Percentiles rank a stretch among this genome's conserved stretches.
Conservation (phyloP, 2,113 vertebrate genomes). For the Montifringilla adamsi region DNA sequence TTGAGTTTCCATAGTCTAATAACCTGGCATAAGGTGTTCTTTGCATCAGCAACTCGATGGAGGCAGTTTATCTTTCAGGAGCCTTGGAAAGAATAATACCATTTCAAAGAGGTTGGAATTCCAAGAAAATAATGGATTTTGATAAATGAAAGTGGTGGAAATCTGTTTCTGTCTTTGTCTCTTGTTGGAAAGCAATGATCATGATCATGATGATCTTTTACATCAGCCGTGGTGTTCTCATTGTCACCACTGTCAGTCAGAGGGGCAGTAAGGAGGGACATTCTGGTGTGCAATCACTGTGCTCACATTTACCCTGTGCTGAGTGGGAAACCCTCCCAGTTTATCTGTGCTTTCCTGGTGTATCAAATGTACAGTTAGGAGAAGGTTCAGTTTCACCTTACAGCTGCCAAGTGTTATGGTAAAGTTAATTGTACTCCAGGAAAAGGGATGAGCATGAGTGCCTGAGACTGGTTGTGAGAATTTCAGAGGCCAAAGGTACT, state of each 20-base stretch:
- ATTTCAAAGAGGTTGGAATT: background rate
- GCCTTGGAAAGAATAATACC: background rate
- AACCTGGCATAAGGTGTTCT: background rate
- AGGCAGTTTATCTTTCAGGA: background rate
- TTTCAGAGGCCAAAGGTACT: background rate
- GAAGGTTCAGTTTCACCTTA: background rate
- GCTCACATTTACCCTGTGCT: background rate
- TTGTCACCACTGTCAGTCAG: background rate
- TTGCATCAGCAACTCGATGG: background rate
- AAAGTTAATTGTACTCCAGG: background rate
- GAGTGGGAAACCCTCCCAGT: background rate
- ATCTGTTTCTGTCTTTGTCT: background rate
- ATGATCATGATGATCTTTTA: background rate
- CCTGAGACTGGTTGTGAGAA: background rate
- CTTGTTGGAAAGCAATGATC: background rate
- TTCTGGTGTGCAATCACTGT: background rate
- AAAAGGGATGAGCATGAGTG: background rate
- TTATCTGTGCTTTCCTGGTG: background rate
- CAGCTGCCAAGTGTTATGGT: background rate
- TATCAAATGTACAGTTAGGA: background rate
- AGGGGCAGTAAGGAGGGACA: background rate
- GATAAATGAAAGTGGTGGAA: background rate
- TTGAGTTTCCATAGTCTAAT: background rate
- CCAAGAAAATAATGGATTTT: background rate
- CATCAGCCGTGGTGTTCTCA: background rate